A percentile compares a stretch with the other conserved stretches of the same genome.
These are phyloP conservation scores for Carollia perspicillata DNA, from an alignment of 2,113 vertebrate genomes.

Conservation along the genomic window DNA sequence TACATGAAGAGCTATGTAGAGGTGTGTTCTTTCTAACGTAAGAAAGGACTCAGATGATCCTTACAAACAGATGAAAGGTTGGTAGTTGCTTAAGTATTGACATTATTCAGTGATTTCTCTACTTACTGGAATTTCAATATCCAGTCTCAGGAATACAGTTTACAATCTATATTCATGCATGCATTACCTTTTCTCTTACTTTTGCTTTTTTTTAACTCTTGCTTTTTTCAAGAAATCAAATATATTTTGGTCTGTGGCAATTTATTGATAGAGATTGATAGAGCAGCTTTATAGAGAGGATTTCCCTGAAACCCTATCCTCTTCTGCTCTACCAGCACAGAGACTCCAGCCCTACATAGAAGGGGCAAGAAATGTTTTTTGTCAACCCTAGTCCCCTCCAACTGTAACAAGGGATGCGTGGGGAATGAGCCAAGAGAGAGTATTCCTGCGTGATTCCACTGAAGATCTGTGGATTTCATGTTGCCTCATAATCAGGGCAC, in stretches of 20 bases:
- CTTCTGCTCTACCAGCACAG: background rate
- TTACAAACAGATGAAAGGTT: background rate
- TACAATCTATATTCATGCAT: background rate
- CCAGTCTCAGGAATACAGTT: background rate
- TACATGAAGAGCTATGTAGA: background rate
- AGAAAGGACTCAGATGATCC: background rate
- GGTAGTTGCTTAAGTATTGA: background rate
- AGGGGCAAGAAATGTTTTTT: background rate
- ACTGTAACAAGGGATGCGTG: background rate
- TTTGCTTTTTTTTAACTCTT: background rate
- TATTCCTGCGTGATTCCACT: background rate
- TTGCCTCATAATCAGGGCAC: background rate
- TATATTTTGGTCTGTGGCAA: background rate
- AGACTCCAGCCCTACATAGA: background rate
- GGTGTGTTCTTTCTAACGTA: background rate
- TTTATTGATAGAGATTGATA: background rate
- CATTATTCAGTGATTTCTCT: background rate
- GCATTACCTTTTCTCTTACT: background rate
- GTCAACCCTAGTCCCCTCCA: background rate
- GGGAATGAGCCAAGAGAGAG: background rate
- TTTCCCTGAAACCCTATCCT: background rate
- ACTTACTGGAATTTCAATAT: constrained; percentile 2
- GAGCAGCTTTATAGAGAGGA: background rate
- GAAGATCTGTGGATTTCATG: background rate
- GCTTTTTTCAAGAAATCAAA: background rate